Base-by-base conservation (phyloP, 2,113 vertebrate species). In the Tragelaphus imberbis region DNA sequence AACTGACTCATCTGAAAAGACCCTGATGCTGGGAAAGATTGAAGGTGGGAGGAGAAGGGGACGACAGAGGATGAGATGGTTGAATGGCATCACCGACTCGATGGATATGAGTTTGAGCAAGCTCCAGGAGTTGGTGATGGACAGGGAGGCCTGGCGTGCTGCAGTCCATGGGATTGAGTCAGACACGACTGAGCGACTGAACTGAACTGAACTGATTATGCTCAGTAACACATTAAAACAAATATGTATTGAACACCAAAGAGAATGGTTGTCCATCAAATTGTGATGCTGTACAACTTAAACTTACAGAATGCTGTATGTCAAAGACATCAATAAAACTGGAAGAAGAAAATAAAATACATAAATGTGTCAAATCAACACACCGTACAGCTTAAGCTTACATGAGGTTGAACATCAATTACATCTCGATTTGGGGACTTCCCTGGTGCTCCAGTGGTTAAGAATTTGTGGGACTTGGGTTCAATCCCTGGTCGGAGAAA, bases 11-110 rank as follows among this genome's bases (percentile, higher is more conserved):
- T 71, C 5, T 12, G 68, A 36, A 71, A 71, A 71, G 68, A 40
- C 10, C 10, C n/a, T 36, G 19, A 71, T 40, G n/a, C n/a, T 40
- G n/a, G n/a, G 68, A 71, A 71, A 71, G n/a, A 71, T 6, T 71
- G 68, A 71, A 21, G n/a, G 68, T 2, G 2, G 19, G 68, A 71
- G n/a, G n/a, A 71, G 68, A 71, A 71, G 68, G 5, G n/a, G 0
- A 71, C 0, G 0, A 40, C 68, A 71, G 68, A 40, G 68, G 68
- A 12, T 71, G 68, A 71, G n/a, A 40, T 23, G 19, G n/a, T 3
- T 40, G n/a, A 2, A 71, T 40, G n/a, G n/a, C 19, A 40, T 71
- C 68, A 71, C 68, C 0, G 5, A 71, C n/a, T 71, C 0, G 2
- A 21, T 23, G 68, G 19, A 71, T 19, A 12, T 12, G 68, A 71